Evolutionary conservation across 2,797 vertebrate genomes (phyloP), one percentile per base, ranked within the genome.

Genomic region (Ceryle rudis): DNA sequence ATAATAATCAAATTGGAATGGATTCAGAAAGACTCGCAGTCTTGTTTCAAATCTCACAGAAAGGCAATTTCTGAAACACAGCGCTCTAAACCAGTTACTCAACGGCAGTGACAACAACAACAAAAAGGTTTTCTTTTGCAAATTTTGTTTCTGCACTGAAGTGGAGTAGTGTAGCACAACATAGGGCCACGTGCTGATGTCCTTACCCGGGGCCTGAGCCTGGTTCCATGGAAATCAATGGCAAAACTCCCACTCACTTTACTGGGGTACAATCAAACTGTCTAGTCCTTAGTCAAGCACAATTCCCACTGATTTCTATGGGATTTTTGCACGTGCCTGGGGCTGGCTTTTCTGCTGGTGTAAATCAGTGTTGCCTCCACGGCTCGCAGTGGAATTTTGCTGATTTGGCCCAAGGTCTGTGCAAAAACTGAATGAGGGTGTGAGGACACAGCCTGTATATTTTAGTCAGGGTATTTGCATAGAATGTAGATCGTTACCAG

Each of bases 401-500:
- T 54, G 81, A 65, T 74, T 75, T 79, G 88, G 83, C 89, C 90
- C 90, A 78, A 74, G 90, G 92, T 91, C 88, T 85, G 91, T 89
- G 94, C 93, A 89, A 96, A 96, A 97, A 93, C 71, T 25, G 90
- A 73, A 89, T 69, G 93, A 95, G 93, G 92, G 91, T 97, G 80
- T 88, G 70, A 94, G 92, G 90, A 96, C 96, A 95, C 94, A 89
- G 96, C 86, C 86, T 97, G 96, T 97, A 96, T 97, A 97, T 96
- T 97, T 97, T 98, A 97, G 97, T 98, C 97, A 97, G 98, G 98
- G 97, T 98, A 98, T 98, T 98, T 97, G 97, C 98, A 97, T 98
- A 98, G 98, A 98, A 98, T 98, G 97, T 98, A 98, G 98, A 91
- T 97, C 19, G 95, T 98, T 97, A 97, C 44, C 60, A 96, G 96